Conservation (phyloP, 2,888 invertebrate species). For the Axea sp. region DNA sequence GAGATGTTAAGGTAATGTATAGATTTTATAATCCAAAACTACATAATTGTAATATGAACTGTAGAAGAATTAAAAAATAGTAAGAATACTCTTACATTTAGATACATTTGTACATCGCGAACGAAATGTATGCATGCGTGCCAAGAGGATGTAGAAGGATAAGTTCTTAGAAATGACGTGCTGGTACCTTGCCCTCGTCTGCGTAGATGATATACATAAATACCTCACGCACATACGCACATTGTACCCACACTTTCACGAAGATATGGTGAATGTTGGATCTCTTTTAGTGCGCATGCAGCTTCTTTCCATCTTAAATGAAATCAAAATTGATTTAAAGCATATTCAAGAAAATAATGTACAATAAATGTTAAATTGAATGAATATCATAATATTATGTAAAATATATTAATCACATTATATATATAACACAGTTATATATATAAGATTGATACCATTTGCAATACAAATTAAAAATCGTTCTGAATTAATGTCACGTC, state of each 20-base stretch:
- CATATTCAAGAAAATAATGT: too few species aligned
- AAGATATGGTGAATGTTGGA: slow-evolving; percentile 4
- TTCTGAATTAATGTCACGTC: too few species aligned
- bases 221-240: slow-evolving; percentile 33
- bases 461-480: too few species aligned
- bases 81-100: slow-evolving; percentile 1
- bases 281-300: slow-evolving; percentile 27
- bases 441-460: too few species aligned
- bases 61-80: too few species aligned
- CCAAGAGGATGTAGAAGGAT: slow-evolving; percentile 66
- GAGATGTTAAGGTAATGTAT: too few species aligned
- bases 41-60: too few species aligned
- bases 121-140: slow-evolving; percentile 60
- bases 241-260: slow-evolving; percentile 5
- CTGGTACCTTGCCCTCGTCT: slow-evolving; percentile 71
- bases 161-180: slow-evolving; percentile 75
- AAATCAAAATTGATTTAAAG: slow-evolving; percentile 19
- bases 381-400: too few species aligned
- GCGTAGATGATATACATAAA: slow-evolving; percentile 72
- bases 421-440: too few species aligned
- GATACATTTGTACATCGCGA: slow-evolving; percentile 22
- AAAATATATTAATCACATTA: too few species aligned
- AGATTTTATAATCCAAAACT: too few species aligned
- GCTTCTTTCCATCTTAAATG: slow-evolving; percentile 16
- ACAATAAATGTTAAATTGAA: too few species aligned